Percentiles rank a stretch among this genome's conserved stretches.
Evolutionary conservation across 2,797 vertebrate species (phyloP).

Genomic region (Gila robusta): DNA sequence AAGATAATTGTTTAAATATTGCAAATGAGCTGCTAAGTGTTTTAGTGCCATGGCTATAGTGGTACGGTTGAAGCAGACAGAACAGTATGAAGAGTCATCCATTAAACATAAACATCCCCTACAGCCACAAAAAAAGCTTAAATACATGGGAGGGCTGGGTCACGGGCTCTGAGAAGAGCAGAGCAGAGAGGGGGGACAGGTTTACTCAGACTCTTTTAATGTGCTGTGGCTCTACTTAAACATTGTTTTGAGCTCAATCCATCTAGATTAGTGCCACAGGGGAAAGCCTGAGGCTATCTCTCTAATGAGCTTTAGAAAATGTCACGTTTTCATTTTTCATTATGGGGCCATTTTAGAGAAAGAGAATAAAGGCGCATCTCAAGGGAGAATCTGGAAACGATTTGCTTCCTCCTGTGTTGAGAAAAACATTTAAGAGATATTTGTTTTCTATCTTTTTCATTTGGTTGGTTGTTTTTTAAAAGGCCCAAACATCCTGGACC

Average conservation of each 20-base stretch:
- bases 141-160: constrained; percentile 75
- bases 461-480: not conserved
- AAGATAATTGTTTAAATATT: constrained; percentile 55
- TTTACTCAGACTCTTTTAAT: constrained; percentile 74
- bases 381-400: constrained; percentile 48
- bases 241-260: constrained; percentile 83
- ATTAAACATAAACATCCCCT: constrained; percentile 82
- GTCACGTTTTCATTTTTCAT: constrained; percentile 63
- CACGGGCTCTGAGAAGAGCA: constrained; percentile 62
- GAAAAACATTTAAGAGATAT: constrained; percentile 29
- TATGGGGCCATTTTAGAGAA: constrained; percentile 58
- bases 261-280: constrained; percentile 76
- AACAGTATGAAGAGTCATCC: constrained; percentile 68
- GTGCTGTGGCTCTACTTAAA: constrained; percentile 73
- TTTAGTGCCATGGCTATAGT: constrained; percentile 44
- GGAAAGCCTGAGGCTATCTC: constrained; percentile 73
- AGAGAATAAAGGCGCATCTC: constrained; percentile 50
- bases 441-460: constrained; percentile 11
- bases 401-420: constrained; percentile 38
- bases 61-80: constrained; percentile 66
- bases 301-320: constrained; percentile 75
- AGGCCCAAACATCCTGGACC: not conserved
- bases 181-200: constrained; percentile 65
- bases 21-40: constrained; percentile 41
- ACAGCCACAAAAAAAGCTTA: constrained; percentile 77